Percentiles rank a stretch among this genome's conserved stretches.
These are phyloP conservation scores for Tigriopus californicus DNA, from an alignment of 2,888 invertebrate species.

Conservation along the genomic window DNA sequence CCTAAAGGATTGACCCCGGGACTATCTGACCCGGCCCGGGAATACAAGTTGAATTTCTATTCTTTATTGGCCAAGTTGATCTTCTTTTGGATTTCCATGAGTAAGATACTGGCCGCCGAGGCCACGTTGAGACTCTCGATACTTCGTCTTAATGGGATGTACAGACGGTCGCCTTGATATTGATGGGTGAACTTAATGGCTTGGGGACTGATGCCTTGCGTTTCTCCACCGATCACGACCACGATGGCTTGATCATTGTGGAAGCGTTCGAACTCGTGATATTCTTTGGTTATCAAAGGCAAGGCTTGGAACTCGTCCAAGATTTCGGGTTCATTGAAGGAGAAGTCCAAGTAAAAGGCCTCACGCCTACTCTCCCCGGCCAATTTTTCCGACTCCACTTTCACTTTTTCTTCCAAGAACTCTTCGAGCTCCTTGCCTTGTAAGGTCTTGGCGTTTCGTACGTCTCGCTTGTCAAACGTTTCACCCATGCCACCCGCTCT, in stretches of 20 bases:
- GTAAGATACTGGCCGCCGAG: constrained; percentile 58
- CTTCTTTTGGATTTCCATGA: constrained; percentile 48
- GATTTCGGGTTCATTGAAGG: constrained; percentile 5
- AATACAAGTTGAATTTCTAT: too few relatives aligned
- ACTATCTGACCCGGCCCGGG: too few relatives aligned
- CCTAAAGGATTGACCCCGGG: too few relatives aligned
- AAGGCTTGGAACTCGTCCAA: constrained; percentile 21
- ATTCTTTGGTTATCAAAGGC: constrained; percentile 19
- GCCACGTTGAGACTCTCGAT: constrained; percentile 70
- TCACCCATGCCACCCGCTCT: too few relatives aligned
- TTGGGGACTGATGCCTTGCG: constrained; percentile 57
- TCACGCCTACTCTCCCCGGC: too few relatives aligned
- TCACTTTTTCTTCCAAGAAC: too few relatives aligned
- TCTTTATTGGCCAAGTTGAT: not conserved
- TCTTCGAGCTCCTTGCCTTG: too few relatives aligned
- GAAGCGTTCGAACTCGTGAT: constrained; percentile 29
- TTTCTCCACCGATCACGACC: constrained; percentile 71
- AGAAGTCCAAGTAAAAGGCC: not conserved
- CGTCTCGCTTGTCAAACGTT: too few relatives aligned
- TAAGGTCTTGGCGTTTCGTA: too few relatives aligned
- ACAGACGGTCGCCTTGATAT: constrained; percentile 42
- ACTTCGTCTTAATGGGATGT: constrained; percentile 54
- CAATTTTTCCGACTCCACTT: too few relatives aligned
- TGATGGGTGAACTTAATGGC: constrained; percentile 41
- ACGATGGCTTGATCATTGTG: constrained; percentile 36